Percentiles rank a stretch among this genome's conserved stretches.
Conservation (phyloP, 2,113 vertebrate genomes). For the Sula dactylatra region DNA sequence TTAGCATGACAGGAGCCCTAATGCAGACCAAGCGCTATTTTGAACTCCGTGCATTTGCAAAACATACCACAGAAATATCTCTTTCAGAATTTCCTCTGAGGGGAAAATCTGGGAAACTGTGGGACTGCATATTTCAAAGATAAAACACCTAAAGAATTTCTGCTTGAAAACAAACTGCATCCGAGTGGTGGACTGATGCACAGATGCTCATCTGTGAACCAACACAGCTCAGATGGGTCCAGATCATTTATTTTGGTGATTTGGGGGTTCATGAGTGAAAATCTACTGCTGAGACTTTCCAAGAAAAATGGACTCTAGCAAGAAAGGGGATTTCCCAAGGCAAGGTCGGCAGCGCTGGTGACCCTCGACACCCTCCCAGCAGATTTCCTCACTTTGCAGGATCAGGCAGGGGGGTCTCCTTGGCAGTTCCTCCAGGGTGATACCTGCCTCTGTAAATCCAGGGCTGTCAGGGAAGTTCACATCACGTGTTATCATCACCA, state of each 20-base stretch:
- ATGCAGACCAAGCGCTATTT: constrained; percentile 4
- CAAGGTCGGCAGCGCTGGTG: background rate
- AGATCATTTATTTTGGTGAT: background rate
- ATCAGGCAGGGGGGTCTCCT: background rate
- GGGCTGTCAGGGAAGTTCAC: background rate
- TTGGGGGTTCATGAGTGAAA: background rate
- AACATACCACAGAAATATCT: background rate
- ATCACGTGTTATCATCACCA: background rate
- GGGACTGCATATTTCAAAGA: background rate
- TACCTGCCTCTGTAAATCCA: background rate
- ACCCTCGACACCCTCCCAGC: background rate
- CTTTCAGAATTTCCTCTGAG: too few relatives aligned
- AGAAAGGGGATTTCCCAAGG: background rate
- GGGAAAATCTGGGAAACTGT: background rate
- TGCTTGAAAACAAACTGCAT: background rate
- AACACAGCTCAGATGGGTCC: background rate
- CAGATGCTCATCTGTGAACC: background rate
- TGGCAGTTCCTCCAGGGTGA: background rate
- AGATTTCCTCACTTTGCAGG: background rate
- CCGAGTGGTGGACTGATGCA: rapidly evolving
- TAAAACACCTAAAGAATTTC: background rate
- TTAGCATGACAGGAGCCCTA: constrained; percentile 10
- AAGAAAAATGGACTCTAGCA: background rate
- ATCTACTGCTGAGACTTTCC: background rate
- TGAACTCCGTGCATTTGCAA: background rate